Conservation (phyloP, 2,113 vertebrate genomes). For the Takifugu bimaculatus region DNA sequence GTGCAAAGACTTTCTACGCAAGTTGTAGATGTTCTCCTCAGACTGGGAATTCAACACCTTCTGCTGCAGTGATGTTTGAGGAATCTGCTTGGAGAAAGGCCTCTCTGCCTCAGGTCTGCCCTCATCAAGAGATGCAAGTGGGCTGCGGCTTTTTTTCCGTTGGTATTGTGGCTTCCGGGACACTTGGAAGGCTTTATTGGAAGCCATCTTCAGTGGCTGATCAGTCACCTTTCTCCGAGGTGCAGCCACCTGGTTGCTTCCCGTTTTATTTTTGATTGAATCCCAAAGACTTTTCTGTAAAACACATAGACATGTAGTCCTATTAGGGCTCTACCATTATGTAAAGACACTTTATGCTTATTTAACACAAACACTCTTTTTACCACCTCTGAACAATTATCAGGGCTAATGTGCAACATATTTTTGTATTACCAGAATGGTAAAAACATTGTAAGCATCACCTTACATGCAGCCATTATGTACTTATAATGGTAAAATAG, state of each 20-base stretch:
- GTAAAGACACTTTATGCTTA: no score
- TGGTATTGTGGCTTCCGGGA: constrained; percentile 67
- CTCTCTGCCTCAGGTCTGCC: constrained; percentile 13
- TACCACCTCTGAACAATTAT: no score
- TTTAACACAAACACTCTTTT: no score
- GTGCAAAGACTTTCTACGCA: constrained; percentile 48
- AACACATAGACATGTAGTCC: neutral
- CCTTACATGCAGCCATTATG: no score
- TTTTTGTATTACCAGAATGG: no score
- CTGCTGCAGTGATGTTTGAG: constrained; percentile 41
- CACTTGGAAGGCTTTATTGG: constrained; percentile 82
- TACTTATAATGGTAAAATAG: no score
- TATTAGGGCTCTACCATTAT: no score
- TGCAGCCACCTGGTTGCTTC: constrained; percentile 30
- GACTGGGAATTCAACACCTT: constrained; percentile 43
- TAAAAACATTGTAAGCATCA: no score
- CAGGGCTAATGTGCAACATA: no score
- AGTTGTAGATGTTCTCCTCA: constrained; percentile 38
- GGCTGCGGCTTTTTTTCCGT: constrained; percentile 73
- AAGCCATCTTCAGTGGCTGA: constrained; percentile 58
- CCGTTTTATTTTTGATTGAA: constrained; percentile 80
- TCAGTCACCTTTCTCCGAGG: constrained; percentile 52
- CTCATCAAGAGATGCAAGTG: constrained; percentile 79
- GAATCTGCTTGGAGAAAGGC: constrained; percentile 7
- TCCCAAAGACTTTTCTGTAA: constrained; percentile 89